These are phyloP conservation scores for Gastrophysa polygoni DNA, from an alignment of 2,888 invertebrate species.

Conservation along the genomic window DNA sequence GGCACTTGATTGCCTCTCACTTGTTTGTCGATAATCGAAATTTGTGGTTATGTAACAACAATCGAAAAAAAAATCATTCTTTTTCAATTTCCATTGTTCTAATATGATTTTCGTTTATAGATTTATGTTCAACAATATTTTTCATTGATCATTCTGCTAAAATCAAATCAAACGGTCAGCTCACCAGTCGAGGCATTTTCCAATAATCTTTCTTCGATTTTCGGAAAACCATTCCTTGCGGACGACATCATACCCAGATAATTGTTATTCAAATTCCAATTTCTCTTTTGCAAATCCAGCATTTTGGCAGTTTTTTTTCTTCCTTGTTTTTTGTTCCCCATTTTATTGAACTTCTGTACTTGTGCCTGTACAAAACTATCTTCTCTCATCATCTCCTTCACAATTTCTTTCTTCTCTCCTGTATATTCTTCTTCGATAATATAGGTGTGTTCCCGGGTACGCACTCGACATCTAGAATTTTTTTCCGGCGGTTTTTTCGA, in stretches of 20 bases:
- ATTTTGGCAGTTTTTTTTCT: neutral
- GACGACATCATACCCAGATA: slow-evolving; percentile 29
- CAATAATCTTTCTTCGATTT: slow-evolving; percentile 6
- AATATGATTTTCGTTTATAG: no score
- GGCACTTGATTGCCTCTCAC: no score
- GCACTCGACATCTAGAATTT: neutral
- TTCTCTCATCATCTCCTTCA: slow-evolving; percentile 13
- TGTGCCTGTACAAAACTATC: slow-evolving; percentile 31
- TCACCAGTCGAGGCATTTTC: slow-evolving; percentile 22
- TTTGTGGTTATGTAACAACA: no score
- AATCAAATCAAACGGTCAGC: no score
- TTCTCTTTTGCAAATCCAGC: slow-evolving; percentile 11
- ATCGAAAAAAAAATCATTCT: no score
- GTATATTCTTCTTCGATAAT: slow-evolving; percentile 6
- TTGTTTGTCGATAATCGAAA: no score
- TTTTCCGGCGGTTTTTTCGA: no score
- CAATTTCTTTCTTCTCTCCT: neutral
- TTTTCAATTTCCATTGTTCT: no score
- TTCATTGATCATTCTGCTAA: no score
- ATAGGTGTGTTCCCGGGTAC: slow-evolving; percentile 16
- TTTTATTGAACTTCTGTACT: slow-evolving; percentile 30
- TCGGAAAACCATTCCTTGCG: slow-evolving; percentile 25
- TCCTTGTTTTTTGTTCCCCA: neutral
- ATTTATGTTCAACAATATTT: no score
- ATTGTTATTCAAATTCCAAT: slow-evolving; percentile 19